phyloP scores from a whole-genome alignment of 2,113 vertebrate species.

The Microcebus griseorufus region DNA sequence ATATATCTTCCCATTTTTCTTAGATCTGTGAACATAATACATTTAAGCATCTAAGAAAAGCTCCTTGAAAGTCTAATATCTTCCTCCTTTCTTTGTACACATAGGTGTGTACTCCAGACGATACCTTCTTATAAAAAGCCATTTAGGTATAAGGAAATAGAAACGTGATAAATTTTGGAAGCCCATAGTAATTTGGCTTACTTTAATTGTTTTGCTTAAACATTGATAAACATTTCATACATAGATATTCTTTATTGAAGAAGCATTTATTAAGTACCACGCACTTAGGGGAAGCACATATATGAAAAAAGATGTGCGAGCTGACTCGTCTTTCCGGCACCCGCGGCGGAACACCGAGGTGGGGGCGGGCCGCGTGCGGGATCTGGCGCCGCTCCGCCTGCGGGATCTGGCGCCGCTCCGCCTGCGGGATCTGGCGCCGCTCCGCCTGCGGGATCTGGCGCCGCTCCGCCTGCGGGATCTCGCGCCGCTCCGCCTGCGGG shows the following conservation, averaged over 20 bases:
- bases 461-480: too few species aligned
- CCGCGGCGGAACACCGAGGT: not conserved
- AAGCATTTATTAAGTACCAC: not conserved
- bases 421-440: too few species aligned
- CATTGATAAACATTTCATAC: not conserved
- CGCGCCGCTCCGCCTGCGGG: too few species aligned
- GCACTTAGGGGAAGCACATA: not conserved
- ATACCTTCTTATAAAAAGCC: not conserved
- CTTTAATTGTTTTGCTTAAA: not conserved
- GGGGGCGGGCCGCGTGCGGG: too few species aligned
- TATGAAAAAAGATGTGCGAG: not conserved
- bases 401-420: too few species aligned
- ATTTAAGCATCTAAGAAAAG: not conserved
- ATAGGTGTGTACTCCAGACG: not conserved
- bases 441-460: too few species aligned
- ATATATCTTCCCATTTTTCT: not conserved
- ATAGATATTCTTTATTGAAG: not conserved
- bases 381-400: too few species aligned
- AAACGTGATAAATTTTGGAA: not conserved
- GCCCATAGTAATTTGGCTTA: not conserved
- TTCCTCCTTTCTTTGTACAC: not conserved
- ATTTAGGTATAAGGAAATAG: not conserved
- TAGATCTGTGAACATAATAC: not conserved
- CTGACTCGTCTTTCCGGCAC: not conserved
- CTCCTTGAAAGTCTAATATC: not conserved